Conservation (phyloP, 2,888 invertebrate species). For the Tenthredo amoena region DNA sequence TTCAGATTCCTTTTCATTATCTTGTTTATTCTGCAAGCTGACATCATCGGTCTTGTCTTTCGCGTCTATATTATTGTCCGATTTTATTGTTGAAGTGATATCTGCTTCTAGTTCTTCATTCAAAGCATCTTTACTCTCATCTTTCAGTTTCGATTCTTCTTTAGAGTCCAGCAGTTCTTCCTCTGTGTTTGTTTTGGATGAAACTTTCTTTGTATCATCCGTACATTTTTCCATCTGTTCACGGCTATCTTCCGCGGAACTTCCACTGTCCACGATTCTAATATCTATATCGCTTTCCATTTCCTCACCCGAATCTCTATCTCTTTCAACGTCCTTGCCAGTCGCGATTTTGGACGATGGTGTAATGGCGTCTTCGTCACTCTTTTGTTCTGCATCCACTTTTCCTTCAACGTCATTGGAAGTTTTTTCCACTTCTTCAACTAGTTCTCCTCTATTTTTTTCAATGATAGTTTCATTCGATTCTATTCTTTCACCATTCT, state of each 20-base stretch:
- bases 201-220: neutral
- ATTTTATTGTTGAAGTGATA: neutral
- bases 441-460: neutral
- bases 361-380: neutral
- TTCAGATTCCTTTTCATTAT: neutral
- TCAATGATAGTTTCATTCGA: neutral
- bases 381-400: constrained; percentile 3
- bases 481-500: neutral
- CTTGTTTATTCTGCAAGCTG: neutral
- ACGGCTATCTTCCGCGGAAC: constrained; percentile 45
- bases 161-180: constrained; percentile 25
- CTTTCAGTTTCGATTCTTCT: neutral
- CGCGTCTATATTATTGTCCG: neutral
- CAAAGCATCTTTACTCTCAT: constrained; percentile 1
- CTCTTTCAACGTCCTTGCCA: neutral
- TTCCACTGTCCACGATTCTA: constrained; percentile 48
- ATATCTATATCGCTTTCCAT: constrained; percentile 55
- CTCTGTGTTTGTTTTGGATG: constrained; percentile 35
- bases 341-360: neutral
- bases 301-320: constrained; percentile 44
- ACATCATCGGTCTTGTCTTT: neutral
- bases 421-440: neutral
- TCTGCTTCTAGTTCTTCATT: neutral
- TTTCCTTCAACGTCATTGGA: neutral
- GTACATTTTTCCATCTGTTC: neutral